Evolutionary conservation across 2,888 invertebrate species (phyloP), one percentile per base, ranked within the genome.

Genomic region (Calliopum simillimum): DNA sequence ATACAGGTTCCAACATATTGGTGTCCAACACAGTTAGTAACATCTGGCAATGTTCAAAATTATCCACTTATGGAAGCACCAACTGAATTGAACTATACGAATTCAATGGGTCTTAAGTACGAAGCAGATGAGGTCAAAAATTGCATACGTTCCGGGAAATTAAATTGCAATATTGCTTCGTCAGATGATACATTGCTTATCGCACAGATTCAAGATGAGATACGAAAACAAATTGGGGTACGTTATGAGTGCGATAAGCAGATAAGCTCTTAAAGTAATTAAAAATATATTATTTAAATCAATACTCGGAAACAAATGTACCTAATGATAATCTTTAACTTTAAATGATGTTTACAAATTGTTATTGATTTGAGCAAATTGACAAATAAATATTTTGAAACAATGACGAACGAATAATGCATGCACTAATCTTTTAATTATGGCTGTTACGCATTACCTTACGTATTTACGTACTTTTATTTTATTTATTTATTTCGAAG

Each of bases 121-220:
- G 90, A 94, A 85, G 94, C 94, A 58, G 89, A 90, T 75, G 92
- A 93, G 85, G 93, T 91, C 63, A 88, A 91, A 76, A 87, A 89
- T 68, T 93, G 93, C 78, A 88, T 94, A 46, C 87, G 86, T 82
- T 79, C 86, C 89, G 92, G 92, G 75, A 84, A 90, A 76, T 84
- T 88, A 65, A 92, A 93, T 84, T 91, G 92, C 80, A 88, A 90
- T 1, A 88, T 89, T 77, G 88, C 94, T 81, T 86, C 88, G 53
- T 89, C 91, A 71, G 88, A 88, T 46, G 91, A 93, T 76, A 91
- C 90, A 44, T 82, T 93, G 49, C 85, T 90, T 23, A 84, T 94
- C 72, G 90, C 93, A 0, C 89, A 90, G 79, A 85, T 93, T 72
- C 89, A 91, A 80, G 94, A 94, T 81, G 89, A 90, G 66, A 88